A percentile compares a stretch with the other conserved stretches of the same genome.
These are phyloP conservation scores for Dendropsophus ebraccatus DNA, from an alignment of 2,113 vertebrate species.

Conservation along the genomic window DNA sequence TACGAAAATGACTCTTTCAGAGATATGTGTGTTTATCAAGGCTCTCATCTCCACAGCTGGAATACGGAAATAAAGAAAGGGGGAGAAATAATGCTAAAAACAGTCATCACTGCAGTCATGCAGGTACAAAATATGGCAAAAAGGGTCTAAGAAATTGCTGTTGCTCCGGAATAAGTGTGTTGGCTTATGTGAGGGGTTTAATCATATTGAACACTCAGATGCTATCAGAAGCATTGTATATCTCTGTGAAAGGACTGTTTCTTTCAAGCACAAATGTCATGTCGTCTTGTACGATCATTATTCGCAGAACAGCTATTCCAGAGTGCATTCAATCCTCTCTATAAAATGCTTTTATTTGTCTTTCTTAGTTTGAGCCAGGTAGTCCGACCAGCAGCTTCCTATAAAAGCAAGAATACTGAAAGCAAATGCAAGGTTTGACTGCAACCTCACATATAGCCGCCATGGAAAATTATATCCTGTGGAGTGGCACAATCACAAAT, in stretches of 20 bases:
- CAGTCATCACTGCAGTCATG: constrained; percentile 40
- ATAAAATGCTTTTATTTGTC: constrained; percentile 40
- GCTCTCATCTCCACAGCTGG: constrained; percentile 61
- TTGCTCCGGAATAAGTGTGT: constrained; percentile 49
- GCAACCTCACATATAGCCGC: neutral
- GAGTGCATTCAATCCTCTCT: constrained; percentile 15
- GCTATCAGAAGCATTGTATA: constrained; percentile 15
- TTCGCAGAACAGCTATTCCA: constrained; percentile 31
- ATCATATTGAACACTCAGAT: constrained; percentile 45
- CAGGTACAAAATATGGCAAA: constrained; percentile 3
- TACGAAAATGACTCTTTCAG: constrained; percentile 62
- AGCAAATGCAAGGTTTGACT: neutral
- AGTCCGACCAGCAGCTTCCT: neutral
- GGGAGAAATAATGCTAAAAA: constrained; percentile 58
- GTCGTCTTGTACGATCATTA: constrained; percentile 42
- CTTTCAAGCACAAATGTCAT: constrained; percentile 42
- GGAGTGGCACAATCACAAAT: neutral
- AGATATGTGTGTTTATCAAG: constrained; percentile 63
- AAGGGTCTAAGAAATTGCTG: constrained; percentile 57
- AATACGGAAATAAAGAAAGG: constrained; percentile 50
- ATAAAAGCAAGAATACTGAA: neutral
- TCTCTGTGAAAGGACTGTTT: constrained; percentile 32
- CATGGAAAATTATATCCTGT: neutral
- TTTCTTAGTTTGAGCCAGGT: neutral
- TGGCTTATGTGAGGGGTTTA: constrained; percentile 13